phyloP scores from a whole-genome alignment of 2,113 vertebrate species.

The Proteles cristata region DNA sequence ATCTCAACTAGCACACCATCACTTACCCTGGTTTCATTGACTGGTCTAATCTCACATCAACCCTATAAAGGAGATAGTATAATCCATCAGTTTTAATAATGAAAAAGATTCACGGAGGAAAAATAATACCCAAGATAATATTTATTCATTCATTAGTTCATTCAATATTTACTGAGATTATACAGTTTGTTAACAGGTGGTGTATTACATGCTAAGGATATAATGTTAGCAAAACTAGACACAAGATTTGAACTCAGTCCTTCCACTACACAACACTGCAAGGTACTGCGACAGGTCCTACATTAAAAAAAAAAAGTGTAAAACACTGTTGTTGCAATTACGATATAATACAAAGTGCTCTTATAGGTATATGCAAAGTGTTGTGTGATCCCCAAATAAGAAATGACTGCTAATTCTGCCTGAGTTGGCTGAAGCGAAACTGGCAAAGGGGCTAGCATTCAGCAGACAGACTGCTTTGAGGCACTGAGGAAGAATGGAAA shows the following conservation, averaged over 20 bases:
- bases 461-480: neutral
- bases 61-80: neutral
- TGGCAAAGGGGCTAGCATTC: neutral
- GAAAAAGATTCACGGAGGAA: slow-evolving; percentile 36
- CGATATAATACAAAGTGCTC: neutral
- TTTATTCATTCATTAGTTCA: neutral
- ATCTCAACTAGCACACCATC: neutral
- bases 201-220: neutral
- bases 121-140: neutral
- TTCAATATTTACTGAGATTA: neutral
- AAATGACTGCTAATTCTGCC: neutral
- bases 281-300: neutral
- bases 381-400: neutral
- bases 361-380: neutral
- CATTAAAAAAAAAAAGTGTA: neutral
- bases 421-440: neutral
- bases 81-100: neutral
- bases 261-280: neutral
- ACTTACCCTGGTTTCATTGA: neutral
- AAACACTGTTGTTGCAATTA: neutral
- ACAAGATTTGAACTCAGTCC: neutral
- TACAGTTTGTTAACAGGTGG: neutral
- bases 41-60: slow-evolving; percentile 6
- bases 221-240: neutral
- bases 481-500: neutral